phyloP scores from a whole-genome alignment of 2,888 invertebrate species.

The Thecophora atra region DNA sequence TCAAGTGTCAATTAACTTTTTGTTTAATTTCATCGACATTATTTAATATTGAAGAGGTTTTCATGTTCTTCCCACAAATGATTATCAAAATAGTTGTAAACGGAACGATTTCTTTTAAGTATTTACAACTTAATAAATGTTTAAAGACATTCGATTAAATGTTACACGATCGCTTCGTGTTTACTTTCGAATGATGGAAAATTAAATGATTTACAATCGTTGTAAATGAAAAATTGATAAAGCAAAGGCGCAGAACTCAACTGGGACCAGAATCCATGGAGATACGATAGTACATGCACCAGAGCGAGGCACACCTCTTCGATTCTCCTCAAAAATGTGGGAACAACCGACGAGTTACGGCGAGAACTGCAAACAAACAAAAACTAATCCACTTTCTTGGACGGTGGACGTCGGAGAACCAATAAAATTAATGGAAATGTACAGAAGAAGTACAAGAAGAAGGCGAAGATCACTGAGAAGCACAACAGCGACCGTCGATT shows the following conservation, averaged over 20 bases:
- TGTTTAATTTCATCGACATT: neutral
- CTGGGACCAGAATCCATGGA: neutral
- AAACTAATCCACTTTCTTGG: neutral
- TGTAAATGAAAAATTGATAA: conserved; percentile 20
- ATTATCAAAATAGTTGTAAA: neutral
- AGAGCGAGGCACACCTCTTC: neutral
- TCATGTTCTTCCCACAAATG: neutral
- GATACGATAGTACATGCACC: neutral
- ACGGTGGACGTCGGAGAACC: neutral
- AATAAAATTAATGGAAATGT: neutral
- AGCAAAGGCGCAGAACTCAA: neutral
- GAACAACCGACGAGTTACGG: conserved; percentile 4
- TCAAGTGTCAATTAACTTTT: neutral
- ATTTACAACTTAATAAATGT: neutral
- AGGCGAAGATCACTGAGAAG: neutral
- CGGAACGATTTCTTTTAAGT: neutral
- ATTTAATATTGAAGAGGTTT: neutral
- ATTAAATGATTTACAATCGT: conserved; percentile 19
- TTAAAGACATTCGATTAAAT: conserved; percentile 25
- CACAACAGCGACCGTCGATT: neutral
- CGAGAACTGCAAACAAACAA: neutral
- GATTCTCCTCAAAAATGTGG: conserved; percentile 2
- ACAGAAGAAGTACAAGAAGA: neutral
- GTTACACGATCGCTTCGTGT: conserved; percentile 10
- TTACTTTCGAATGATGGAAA: conserved; percentile 14